These are phyloP conservation scores for Gymnocypris eckloni DNA, from an alignment of 2,797 vertebrate genomes.

Conservation along the genomic window DNA sequence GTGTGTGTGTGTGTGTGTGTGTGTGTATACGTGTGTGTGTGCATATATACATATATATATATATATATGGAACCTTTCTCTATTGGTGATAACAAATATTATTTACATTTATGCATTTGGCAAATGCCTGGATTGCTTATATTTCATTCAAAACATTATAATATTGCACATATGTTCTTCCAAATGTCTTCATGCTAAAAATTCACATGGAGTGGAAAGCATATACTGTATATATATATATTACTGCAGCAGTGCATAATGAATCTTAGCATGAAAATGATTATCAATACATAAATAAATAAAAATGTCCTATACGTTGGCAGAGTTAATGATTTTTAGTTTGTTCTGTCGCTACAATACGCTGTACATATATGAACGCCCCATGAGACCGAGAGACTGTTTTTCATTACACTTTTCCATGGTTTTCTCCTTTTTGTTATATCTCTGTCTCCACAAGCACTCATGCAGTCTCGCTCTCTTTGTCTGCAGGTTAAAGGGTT, in stretches of 20 bases:
- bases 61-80: not conserved
- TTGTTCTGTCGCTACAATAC: not conserved
- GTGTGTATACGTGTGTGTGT: too few relatives aligned
- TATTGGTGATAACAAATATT: not conserved
- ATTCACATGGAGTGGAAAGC: not conserved
- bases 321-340: not conserved
- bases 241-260: not conserved
- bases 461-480: conserved; percentile 25
- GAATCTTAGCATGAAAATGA: not conserved
- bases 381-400: not conserved
- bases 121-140: not conserved
- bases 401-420: not conserved
- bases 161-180: not conserved
- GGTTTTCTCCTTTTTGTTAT: not conserved
- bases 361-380: not conserved
- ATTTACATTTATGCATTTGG: not conserved
- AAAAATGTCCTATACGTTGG: not conserved
- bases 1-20: too few relatives aligned
- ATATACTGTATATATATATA: not conserved
- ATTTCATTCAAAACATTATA: not conserved
- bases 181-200: not conserved
- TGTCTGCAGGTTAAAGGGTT: conserved; percentile 41
- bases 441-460: not conserved
- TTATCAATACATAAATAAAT: not conserved
- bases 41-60: too few relatives aligned